phyloP scores from a whole-genome alignment of 1,140 invertebrate species.

The Aphis craccivora region DNA sequence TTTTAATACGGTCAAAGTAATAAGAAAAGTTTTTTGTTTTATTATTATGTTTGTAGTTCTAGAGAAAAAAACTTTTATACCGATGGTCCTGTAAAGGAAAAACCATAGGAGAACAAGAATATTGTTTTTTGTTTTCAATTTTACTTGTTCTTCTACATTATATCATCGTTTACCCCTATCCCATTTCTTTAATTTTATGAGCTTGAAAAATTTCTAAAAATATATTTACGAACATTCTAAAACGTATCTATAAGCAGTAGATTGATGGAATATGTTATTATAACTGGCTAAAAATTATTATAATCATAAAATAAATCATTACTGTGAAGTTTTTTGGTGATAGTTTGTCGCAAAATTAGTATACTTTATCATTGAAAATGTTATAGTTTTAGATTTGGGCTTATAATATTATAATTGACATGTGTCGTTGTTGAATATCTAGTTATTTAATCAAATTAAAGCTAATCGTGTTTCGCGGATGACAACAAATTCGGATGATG shows the following conservation, averaged over 20 bases:
- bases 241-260: neutral
- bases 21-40: constrained; percentile 54
- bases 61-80: constrained; percentile 39
- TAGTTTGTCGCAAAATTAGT: neutral
- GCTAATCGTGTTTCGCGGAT: neutral
- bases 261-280: neutral
- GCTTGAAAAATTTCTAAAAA: neutral
- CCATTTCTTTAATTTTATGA: neutral
- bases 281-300: neutral
- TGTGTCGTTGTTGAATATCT: neutral
- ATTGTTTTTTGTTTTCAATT: constrained; percentile 35
- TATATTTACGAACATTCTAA: neutral
- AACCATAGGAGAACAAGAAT: constrained; percentile 15
- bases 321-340: neutral
- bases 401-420: constrained; percentile 26
- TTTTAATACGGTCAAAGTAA: constrained; percentile 45
- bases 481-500: neutral
- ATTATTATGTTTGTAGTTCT: constrained; percentile 37
- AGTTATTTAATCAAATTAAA: neutral
- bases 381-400: neutral
- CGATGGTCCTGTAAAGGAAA: neutral
- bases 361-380: neutral
- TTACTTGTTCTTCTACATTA: neutral
- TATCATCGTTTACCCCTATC: neutral
- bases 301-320: neutral